A percentile compares a stretch with the other conserved stretches of the same genome.
These are phyloP conservation scores for Drosophila carrolli DNA, from an alignment of 1,140 invertebrate species.

Conservation along the genomic window DNA sequence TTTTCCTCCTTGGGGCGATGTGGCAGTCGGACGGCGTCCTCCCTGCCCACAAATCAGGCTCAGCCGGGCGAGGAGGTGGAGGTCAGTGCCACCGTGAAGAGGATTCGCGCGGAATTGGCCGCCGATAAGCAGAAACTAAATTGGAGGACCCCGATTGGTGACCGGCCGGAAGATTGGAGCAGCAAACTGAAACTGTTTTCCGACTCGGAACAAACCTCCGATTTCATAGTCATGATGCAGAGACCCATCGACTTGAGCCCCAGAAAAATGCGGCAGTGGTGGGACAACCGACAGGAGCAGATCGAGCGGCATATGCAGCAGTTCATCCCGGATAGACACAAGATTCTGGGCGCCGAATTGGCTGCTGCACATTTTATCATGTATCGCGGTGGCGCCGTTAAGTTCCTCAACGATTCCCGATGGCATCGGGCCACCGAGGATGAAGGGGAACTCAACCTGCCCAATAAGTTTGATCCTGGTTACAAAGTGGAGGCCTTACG, in stretches of 20 bases:
- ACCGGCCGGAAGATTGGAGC: slow-evolving; percentile 84
- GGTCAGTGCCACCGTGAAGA: slow-evolving; percentile 62
- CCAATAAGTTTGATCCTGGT: slow-evolving; percentile 85
- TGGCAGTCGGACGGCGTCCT: slow-evolving; percentile 11
- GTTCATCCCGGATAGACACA: slow-evolving; percentile 85
- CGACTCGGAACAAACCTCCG: slow-evolving; percentile 81
- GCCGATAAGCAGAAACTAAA: slow-evolving; percentile 81
- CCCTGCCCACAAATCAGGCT: slow-evolving; percentile 33
- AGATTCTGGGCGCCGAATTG: slow-evolving; percentile 88
- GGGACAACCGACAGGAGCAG: slow-evolving; percentile 70
- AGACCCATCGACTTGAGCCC: slow-evolving; percentile 85
- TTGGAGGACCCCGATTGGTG: slow-evolving; percentile 84
- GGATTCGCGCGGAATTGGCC: slow-evolving; percentile 66
- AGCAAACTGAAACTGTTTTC: slow-evolving; percentile 84
- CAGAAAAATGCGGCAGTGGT: slow-evolving; percentile 84
- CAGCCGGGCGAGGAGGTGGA: slow-evolving; percentile 33
- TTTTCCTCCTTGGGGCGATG: slow-evolving; percentile 2
- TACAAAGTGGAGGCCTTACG: slow-evolving; percentile 89
- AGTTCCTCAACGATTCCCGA: slow-evolving; percentile 85
- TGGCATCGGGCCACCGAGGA: slow-evolving; percentile 86
- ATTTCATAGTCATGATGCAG: slow-evolving; percentile 84
- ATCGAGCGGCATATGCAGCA: slow-evolving; percentile 83
- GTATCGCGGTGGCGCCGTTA: slow-evolving; percentile 88
- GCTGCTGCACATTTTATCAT: slow-evolving; percentile 91
- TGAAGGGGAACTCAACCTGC: slow-evolving; percentile 85